Evolutionary conservation across 2,797 vertebrate species (phyloP).

Genomic region (Chelon auratus): DNA sequence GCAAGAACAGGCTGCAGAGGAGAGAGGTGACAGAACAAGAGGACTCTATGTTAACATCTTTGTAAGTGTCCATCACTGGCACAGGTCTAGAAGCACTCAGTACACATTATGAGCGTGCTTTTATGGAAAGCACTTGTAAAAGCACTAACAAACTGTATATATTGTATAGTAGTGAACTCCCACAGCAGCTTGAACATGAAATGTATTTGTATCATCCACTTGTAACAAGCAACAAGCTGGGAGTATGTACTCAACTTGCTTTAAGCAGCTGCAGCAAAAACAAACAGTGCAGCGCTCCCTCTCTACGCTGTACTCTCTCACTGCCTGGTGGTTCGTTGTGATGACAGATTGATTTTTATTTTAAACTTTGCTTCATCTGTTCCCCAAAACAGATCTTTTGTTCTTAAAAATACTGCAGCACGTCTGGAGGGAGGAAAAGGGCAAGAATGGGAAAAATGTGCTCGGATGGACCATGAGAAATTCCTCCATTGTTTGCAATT

Average conservation of each 20-base stretch:
- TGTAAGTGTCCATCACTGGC: constrained; percentile 34
- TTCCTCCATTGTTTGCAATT: constrained; percentile 71
- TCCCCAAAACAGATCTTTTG: constrained; percentile 66
- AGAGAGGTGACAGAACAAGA: constrained; percentile 40
- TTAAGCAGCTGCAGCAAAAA: constrained; percentile 49
- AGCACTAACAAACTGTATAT: constrained; percentile 17
- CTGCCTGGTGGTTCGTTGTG: constrained; percentile 28
- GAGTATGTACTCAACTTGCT: constrained; percentile 30
- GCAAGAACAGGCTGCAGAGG: constrained; percentile 88
- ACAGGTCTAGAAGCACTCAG: constrained; percentile 4
- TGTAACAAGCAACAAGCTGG: constrained; percentile 33
- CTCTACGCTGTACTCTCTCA: not conserved
- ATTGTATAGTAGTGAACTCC: constrained; percentile 9
- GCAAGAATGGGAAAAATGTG: constrained; percentile 72
- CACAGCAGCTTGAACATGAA: constrained; percentile 22
- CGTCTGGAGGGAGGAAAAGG: constrained; percentile 27
- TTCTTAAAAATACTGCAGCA: constrained; percentile 54
- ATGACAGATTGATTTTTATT: constrained; percentile 45
- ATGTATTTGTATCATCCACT: constrained; percentile 39
- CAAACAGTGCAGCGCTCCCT: constrained; percentile 46
- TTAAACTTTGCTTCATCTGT: constrained; percentile 37
- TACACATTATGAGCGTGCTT: constrained; percentile 7
- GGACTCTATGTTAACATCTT: constrained; percentile 39
- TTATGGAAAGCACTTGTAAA: constrained; percentile 25
- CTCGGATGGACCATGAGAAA: constrained; percentile 65